Evolutionary conservation across 2,888 invertebrate species (phyloP), one percentile per base, ranked within the genome.

Genomic region (Deilephila elpenor): DNA sequence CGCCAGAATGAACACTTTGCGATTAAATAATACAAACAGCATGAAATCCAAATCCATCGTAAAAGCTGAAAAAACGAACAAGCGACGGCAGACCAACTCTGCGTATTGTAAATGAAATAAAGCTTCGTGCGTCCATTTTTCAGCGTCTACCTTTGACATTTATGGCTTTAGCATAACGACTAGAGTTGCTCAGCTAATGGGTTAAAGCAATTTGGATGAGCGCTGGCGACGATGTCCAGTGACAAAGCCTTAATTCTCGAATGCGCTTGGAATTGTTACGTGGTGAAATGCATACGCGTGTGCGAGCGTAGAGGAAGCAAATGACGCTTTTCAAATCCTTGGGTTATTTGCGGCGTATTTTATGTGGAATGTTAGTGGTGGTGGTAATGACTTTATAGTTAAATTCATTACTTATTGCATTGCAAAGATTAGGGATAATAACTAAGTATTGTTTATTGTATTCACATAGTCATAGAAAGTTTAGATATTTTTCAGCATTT

Each of bases 81-180:
- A 19, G 71, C 77, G 77, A 77, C 64, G 76, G 74, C 75, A 77
- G 76, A 77, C 77, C 73, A 56, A 73, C 72, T 74, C 77, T 75
- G 74, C 74, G 75, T 79, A 77, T 79, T 80, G 80, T 82, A 82
- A 85, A 82, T 82, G 83, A 81, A 85, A 86, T 82, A 85, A 86
- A 84, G 82, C 81, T 80, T 73, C 77, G 77, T 77, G 78, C 78
- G 78, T 76, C 79, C 76, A 77, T 72, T 77, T 25, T 17, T 25
- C 34, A 59, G 71, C 56, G 3, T 51, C 59, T 64, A 67, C 51
- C 44, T 74, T 75, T 71, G 25, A 73, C 37, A 72, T 72, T 70
- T 78, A 77, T 44, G 34, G 3, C 59, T 8, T 25, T 32, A 3
- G 53, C 0, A 25, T 75, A 75, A 72, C 32, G 76, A 56, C 34